Percentiles rank a stretch among this genome's conserved stretches.
Conservation (phyloP, 2,797 vertebrate species). For the Coendou prehensilis region DNA sequence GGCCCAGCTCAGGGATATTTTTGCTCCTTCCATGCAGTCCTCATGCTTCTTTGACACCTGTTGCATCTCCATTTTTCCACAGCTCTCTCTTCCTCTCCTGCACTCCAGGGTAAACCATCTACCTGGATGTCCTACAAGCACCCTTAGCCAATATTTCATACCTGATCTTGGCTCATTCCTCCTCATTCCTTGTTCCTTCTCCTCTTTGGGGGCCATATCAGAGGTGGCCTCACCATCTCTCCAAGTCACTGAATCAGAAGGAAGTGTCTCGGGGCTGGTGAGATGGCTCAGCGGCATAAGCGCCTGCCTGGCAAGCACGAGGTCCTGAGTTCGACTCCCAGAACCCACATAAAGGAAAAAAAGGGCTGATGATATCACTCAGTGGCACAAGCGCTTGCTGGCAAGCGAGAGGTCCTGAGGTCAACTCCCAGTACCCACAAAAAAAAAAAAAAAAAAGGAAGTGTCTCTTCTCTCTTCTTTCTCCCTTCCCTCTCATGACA, state of each 20-base stretch:
- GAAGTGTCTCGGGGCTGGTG: not conserved
- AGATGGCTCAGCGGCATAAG: too few relatives aligned
- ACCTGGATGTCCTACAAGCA: not conserved
- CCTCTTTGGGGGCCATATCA: not conserved
- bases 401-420: too few relatives aligned
- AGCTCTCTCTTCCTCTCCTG: not conserved
- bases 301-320: too few relatives aligned
- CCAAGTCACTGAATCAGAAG: not conserved
- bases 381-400: too few relatives aligned
- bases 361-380: too few relatives aligned
- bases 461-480: not conserved
- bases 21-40: not conserved
- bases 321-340: too few relatives aligned
- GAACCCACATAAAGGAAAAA: too few relatives aligned
- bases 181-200: slow-evolving; percentile 6
- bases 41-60: accelerated
- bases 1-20: not conserved
- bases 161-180: not conserved
- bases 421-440: too few relatives aligned
- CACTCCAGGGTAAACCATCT: not conserved
- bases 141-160: not conserved
- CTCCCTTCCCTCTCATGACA: not conserved
- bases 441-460: not conserved
- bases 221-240: not conserved
- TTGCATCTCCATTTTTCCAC: not conserved